Percentiles rank a stretch among this genome's conserved stretches.
phyloP scores from a whole-genome alignment of 1,140 invertebrate species.

The Palaemon carinicauda region DNA sequence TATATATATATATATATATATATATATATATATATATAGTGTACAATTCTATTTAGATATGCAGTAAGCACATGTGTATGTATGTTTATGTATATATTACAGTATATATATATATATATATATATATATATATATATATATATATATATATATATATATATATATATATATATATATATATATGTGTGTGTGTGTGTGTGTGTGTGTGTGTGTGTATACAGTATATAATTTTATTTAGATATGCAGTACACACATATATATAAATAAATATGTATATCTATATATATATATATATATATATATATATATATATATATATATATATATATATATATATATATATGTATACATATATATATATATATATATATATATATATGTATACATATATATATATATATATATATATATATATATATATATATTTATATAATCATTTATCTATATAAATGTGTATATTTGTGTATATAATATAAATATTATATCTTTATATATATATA shows the following conservation, averaged over 20 bases:
- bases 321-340: background rate
- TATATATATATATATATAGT: background rate
- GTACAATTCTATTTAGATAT: too few relatives aligned
- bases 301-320: background rate
- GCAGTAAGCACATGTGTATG: too few relatives aligned
- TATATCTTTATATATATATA: background rate
- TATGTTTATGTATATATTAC: too few relatives aligned
- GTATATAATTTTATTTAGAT: too few relatives aligned
- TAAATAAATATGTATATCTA: background rate
- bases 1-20: background rate
- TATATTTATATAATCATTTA: too few relatives aligned
- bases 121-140: background rate
- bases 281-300: conserved; percentile 9
- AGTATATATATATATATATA: background rate
- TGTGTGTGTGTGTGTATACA: background rate
- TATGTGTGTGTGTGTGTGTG: background rate
- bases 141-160: background rate
- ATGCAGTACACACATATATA: background rate
- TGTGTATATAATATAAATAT: background rate
- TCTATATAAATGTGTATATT: too few relatives aligned
- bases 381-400: background rate
- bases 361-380: background rate
- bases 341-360: background rate
- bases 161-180: background rate
- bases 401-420: too few relatives aligned